These are phyloP conservation scores for Mesodorylaimus sp. DNA, from an alignment of 2,888 invertebrate species.

Conservation along the genomic window DNA sequence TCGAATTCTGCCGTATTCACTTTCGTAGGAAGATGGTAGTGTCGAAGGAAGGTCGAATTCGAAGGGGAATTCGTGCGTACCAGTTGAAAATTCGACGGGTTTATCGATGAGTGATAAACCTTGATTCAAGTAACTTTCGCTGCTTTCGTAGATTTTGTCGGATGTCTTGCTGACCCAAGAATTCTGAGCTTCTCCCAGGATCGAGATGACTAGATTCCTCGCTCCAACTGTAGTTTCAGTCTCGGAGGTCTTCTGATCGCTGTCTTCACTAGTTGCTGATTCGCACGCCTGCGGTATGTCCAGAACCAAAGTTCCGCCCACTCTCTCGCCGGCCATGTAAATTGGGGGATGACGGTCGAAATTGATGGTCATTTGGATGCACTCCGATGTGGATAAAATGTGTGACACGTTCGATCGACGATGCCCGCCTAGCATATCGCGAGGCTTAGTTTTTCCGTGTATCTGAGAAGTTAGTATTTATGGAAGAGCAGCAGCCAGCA, in stretches of 20 bases:
- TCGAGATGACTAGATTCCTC: background rate
- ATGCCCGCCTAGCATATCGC: too few species aligned
- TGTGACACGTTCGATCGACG: too few species aligned
- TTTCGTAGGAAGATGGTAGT: slow-evolving; percentile 9
- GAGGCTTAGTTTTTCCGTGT: too few species aligned
- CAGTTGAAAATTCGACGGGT: background rate
- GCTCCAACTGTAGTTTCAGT: too few species aligned
- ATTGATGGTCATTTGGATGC: background rate
- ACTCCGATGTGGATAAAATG: too few species aligned
- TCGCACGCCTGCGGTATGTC: too few species aligned
- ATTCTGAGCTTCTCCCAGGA: slow-evolving; percentile 6
- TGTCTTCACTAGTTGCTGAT: too few species aligned
- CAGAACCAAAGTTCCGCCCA: background rate
- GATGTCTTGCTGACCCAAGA: slow-evolving; percentile 9
- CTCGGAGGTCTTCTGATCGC: too few species aligned
- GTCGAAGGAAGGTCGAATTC: background rate
- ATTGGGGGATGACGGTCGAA: background rate
- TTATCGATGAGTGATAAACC: background rate
- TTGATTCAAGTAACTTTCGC: slow-evolving; percentile 4
- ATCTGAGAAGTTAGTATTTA: too few species aligned
- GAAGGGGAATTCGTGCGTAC: slow-evolving; percentile 2
- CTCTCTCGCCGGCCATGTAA: slow-evolving; percentile 2
- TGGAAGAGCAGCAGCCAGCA: too few species aligned
- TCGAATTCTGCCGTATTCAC: slow-evolving; percentile 3
- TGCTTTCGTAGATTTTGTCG: slow-evolving; percentile 11